Base-by-base conservation (phyloP, 2,113 vertebrate species). In the Microtus oregoni region DNA sequence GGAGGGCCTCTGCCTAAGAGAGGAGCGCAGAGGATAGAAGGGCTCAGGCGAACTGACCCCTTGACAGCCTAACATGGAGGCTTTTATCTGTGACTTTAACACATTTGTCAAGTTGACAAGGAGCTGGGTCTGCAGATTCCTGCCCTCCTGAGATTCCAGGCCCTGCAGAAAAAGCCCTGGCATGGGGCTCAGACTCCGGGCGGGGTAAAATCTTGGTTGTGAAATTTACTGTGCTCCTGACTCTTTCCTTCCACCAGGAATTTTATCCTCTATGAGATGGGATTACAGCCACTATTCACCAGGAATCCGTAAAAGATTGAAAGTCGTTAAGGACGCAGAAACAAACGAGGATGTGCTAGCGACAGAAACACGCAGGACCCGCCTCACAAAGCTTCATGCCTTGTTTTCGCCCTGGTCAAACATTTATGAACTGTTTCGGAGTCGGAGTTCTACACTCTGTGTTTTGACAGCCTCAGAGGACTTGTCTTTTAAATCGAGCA, bases 81-180 rank as follows among this genome's bases (percentile, higher is more conserved):
- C 88, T 89, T 97, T 97, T 96, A 94, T 96, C 95, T 97, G 93
- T 94, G 96, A 93, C 92, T 96, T 95, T 92, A 97, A 92, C 58
- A 65, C 96, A 97, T 97, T 95, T 94, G 94, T 96, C 96, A 96
- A 94, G 30, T 85, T 97, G 97, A 97, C 89, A 94, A 78, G 76
- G 85, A 94, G 82, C 91, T 79, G 30, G 85, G 86, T 41, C 91
- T 96, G 86, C 86, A 96, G 89, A 95, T 82, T 91, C 90, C 87
- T 91, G 73, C 67, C 82, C 89, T 82, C 28, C 3, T 32, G 90
- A 90, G 90, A 89, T 61, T 89, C 58, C 2, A 63, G 82, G 50
- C 77, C 38, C 28, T 52, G 47, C 26, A 90, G 93, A 92, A 88
- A 94, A 61, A 90, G 41, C 65, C 17, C 32, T n/a, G 79, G 14